Conservation (phyloP, 2,113 vertebrate genomes). For the Caranx ignobilis region DNA sequence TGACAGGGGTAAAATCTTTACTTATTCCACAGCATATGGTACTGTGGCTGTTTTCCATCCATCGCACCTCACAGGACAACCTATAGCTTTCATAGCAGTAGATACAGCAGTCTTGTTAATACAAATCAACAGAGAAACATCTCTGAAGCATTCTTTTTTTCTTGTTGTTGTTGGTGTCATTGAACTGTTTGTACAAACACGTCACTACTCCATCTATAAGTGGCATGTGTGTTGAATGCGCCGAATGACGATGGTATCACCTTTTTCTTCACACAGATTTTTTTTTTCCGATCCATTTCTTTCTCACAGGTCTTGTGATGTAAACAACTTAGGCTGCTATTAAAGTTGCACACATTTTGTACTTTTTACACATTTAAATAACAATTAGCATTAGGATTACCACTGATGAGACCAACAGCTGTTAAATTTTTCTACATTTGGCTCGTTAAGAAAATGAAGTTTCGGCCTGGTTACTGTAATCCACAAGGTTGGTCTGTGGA, state of each 20-base stretch:
- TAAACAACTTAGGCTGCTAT: background rate
- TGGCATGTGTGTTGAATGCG: background rate
- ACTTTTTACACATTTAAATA: background rate
- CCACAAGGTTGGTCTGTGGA: too few species aligned
- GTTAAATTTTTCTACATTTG: background rate
- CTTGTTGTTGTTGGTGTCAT: background rate
- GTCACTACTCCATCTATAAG: background rate
- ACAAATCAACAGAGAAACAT: background rate
- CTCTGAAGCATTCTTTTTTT: background rate
- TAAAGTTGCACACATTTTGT: background rate
- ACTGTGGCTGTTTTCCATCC: constrained; percentile 7
- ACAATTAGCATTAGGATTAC: too few species aligned
- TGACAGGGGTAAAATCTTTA: constrained; percentile 6
- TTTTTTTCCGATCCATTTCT: background rate
- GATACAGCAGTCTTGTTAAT: background rate
- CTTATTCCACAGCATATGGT: background rate
- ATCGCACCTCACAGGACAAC: background rate
- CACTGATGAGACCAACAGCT: too few species aligned
- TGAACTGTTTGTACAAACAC: background rate
- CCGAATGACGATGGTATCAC: background rate
- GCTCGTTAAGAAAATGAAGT: background rate
- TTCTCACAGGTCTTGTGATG: background rate
- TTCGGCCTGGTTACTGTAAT: too few species aligned
- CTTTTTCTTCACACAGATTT: background rate
- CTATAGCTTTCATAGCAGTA: background rate